A percentile compares a stretch with the other conserved stretches of the same genome.
phyloP scores from a whole-genome alignment of 2,888 invertebrate genomes.

The Trichopria drosophilae region DNA sequence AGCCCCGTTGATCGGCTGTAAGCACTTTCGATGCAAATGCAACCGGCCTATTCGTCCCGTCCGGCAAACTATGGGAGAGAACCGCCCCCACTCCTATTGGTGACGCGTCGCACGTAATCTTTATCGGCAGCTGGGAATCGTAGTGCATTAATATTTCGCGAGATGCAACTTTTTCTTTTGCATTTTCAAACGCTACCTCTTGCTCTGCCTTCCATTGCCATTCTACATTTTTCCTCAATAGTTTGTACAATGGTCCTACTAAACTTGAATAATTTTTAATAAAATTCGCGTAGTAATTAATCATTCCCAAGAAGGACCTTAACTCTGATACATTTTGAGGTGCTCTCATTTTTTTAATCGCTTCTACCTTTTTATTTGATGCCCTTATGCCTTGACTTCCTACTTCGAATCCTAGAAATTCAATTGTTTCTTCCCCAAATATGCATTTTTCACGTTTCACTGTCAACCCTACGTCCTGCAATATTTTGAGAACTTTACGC shows the following conservation, averaged over 20 bases:
- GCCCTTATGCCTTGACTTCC: slow-evolving; percentile 17
- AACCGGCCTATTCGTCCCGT: slow-evolving; percentile 45
- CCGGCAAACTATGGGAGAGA: too few relatives aligned
- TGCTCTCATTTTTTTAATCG: slow-evolving; percentile 25
- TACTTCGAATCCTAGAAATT: slow-evolving; percentile 27
- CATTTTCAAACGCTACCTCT: slow-evolving; percentile 14
- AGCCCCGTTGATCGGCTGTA: slow-evolving; percentile 25
- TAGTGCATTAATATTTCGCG: slow-evolving; percentile 14
- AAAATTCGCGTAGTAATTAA: slow-evolving; percentile 32
- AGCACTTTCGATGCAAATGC: slow-evolving; percentile 38
- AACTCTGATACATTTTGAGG: slow-evolving; percentile 22
- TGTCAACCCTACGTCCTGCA: slow-evolving; percentile 12
- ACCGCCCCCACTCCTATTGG: slow-evolving; percentile 19
- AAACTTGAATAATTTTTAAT: slow-evolving; percentile 31
- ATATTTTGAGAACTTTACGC: slow-evolving; percentile 19
- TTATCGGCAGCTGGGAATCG: slow-evolving; percentile 12
- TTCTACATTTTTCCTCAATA: slow-evolving; percentile 25
- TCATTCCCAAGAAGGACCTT: slow-evolving; percentile 33
- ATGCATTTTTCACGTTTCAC: slow-evolving; percentile 30
- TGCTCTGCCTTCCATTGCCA: slow-evolving; percentile 22
- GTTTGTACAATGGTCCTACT: slow-evolving; percentile 23
- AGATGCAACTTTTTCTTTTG: slow-evolving; percentile 12
- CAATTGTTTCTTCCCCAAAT: slow-evolving; percentile 14
- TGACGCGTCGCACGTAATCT: slow-evolving; percentile 21
- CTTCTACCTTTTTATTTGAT: slow-evolving; percentile 29